A percentile compares a stretch with the other conserved stretches of the same genome.
phyloP scores from a whole-genome alignment of 1,140 invertebrate genomes.

The Adelges cooleyi region DNA sequence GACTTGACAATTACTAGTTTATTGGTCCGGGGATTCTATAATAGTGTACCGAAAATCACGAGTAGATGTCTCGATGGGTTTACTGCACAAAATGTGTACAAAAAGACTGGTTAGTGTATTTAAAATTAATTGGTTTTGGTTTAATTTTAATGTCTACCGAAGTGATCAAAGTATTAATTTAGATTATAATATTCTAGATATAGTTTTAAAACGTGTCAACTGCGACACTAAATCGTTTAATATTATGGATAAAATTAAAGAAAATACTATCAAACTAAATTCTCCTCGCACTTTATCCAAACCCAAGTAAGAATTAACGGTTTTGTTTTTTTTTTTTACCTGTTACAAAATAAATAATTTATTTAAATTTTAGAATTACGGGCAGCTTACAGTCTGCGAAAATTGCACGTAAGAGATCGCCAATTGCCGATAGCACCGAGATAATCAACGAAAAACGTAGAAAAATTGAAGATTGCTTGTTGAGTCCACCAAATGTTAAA shows the following conservation, averaged over 20 bases:
- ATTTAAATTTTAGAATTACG: not conserved
- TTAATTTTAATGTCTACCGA: no score
- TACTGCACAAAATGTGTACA: not conserved
- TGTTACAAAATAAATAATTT: not conserved
- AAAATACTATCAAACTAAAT: not conserved
- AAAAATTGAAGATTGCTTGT: not conserved
- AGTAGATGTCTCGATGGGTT: not conserved
- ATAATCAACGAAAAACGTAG: slow-evolving; percentile 1
- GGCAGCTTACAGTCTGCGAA: not conserved
- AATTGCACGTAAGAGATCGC: not conserved
- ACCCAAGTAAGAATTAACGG: not conserved
- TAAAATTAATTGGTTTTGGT: no score
- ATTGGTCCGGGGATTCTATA: not conserved
- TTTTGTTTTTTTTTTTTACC: not conserved
- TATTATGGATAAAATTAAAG: not conserved
- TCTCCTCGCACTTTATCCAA: not conserved
- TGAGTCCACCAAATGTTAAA: not conserved
- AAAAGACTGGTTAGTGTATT: not conserved
- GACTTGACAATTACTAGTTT: not conserved
- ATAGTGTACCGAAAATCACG: not conserved
- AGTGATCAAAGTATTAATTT: no score
- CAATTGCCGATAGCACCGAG: not conserved
- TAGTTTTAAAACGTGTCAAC: not conserved
- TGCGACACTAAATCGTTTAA: not conserved
- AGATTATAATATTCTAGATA: not conserved